These are phyloP conservation scores for Merodon equestris DNA, from an alignment of 2,888 invertebrate species.

Conservation along the genomic window DNA sequence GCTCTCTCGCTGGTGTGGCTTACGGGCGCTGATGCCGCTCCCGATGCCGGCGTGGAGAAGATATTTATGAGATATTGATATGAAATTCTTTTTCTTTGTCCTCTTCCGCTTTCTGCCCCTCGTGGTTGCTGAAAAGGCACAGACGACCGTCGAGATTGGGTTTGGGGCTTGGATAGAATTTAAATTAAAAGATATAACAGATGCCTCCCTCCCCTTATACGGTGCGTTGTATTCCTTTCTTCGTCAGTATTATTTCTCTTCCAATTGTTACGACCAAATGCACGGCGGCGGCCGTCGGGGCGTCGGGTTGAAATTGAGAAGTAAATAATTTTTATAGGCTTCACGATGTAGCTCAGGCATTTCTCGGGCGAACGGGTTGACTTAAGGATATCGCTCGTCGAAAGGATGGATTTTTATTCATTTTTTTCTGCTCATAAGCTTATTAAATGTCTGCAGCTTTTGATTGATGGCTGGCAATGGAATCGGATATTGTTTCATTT, in stretches of 20 bases:
- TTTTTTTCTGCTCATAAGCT: background rate
- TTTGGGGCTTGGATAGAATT: slow-evolving; percentile 25
- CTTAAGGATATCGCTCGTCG: too few species aligned
- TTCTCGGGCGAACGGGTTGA: too few species aligned
- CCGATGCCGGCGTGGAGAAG: slow-evolving; percentile 15
- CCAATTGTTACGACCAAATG: slow-evolving; percentile 12
- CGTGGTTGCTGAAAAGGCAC: background rate
- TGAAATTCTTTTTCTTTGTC: slow-evolving; percentile 33
- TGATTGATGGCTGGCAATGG: too few species aligned
- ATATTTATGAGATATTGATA: slow-evolving; percentile 64
- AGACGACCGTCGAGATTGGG: slow-evolving; percentile 2
- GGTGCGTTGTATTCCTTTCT: too few species aligned
- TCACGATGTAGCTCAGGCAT: too few species aligned
- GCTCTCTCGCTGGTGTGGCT: too few species aligned
- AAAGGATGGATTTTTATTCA: too few species aligned
- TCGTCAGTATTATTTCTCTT: background rate
- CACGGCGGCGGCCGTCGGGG: background rate
- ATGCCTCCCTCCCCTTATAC: too few species aligned
- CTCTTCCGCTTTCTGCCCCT: background rate
- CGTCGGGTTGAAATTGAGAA: background rate
- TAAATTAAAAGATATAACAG: slow-evolving; percentile 27
- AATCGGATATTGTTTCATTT: too few species aligned
- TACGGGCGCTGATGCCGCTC: too few species aligned
- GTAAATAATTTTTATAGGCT: too few species aligned
- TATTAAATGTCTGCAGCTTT: too few species aligned